A percentile compares a stretch with the other conserved stretches of the same genome.
phyloP scores from a whole-genome alignment of 2,113 vertebrate genomes.

The Heterotis niloticus region DNA sequence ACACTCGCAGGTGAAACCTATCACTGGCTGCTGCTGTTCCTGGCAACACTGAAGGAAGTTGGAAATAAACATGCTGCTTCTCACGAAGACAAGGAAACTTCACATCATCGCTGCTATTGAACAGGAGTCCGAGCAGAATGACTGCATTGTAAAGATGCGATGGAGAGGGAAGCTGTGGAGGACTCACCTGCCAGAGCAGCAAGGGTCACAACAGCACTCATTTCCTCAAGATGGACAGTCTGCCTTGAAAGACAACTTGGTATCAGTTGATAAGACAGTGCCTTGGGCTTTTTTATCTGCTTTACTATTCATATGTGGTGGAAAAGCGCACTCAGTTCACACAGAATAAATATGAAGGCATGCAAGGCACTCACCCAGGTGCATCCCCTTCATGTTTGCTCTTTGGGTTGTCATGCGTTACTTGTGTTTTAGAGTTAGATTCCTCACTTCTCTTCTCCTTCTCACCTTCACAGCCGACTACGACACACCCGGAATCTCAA shows the following conservation, averaged over 20 bases:
- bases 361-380: neutral
- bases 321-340: neutral
- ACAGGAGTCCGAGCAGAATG: too few species aligned
- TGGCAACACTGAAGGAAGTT: too few species aligned
- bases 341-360: neutral
- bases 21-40: too few species aligned
- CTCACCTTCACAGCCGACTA: neutral
- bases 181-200: neutral
- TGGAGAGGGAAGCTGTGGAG: neutral
- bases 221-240: conserved; percentile 3
- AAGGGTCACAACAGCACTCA: neutral
- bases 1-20: too few species aligned
- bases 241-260: neutral
- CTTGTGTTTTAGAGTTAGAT: neutral
- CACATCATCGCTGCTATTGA: too few species aligned
- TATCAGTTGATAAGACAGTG: neutral
- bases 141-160: neutral
- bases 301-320: neutral
- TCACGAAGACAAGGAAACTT: too few species aligned
- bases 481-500: neutral
- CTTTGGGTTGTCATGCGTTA: neutral
- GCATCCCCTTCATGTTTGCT: neutral
- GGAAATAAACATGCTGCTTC: too few species aligned
- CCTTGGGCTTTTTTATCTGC: too few species aligned
- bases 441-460: neutral